Evolutionary conservation across 1,140 invertebrate species (phyloP).

Genomic region (Druon quercuslanigerum): DNA sequence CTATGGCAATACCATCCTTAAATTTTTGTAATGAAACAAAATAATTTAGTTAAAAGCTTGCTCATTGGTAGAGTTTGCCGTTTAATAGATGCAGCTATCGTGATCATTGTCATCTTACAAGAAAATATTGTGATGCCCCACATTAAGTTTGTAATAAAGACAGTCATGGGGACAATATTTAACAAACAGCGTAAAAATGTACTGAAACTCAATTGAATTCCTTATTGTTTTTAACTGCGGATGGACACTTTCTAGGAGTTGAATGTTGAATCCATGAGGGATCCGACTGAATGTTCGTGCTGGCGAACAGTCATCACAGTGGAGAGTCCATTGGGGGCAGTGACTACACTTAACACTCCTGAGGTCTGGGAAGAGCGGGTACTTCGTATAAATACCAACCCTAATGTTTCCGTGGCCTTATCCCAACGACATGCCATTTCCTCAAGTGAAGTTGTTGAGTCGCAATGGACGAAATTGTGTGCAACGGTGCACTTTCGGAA

Average conservation of each 20-base stretch:
- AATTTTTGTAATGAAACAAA: too few relatives aligned
- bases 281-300: background rate
- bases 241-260: background rate
- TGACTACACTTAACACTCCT: constrained; percentile 17
- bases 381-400: constrained; percentile 11
- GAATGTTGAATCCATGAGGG: background rate
- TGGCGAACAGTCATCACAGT: constrained; percentile 16
- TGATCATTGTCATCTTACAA: too few relatives aligned
- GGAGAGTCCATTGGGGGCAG: constrained; percentile 5
- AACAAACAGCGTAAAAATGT: too few relatives aligned
- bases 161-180: too few relatives aligned
- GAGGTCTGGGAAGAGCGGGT: constrained; percentile 8
- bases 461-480: constrained; percentile 8
- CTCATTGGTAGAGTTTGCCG: too few relatives aligned
- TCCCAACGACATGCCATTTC: constrained; percentile 25
- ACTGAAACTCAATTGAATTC: too few relatives aligned
- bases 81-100: too few relatives aligned
- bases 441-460: constrained; percentile 11
- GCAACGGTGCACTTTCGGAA: constrained; percentile 5
- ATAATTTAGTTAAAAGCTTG: too few relatives aligned
- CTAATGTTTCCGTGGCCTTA: constrained; percentile 15
- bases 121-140: too few relatives aligned
- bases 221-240: too few relatives aligned
- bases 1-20: background rate
- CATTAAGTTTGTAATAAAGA: background rate